Conservation (phyloP, 1,140 invertebrate species). For the Pachypsylla venusta region DNA sequence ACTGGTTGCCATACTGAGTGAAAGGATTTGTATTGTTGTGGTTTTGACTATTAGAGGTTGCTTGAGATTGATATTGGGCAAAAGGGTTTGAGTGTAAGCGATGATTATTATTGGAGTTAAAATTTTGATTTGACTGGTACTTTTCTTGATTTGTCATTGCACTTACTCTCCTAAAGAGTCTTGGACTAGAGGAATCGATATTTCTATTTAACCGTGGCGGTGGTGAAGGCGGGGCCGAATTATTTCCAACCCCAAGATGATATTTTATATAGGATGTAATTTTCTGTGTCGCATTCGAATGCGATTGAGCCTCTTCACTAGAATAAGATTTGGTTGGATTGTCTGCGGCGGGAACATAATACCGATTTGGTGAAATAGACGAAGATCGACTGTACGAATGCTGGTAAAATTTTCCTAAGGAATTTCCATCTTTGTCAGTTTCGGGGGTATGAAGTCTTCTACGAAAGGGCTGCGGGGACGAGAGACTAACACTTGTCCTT, state of each 20-base stretch:
- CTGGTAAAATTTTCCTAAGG: no score
- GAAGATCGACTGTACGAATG: constrained; percentile 20
- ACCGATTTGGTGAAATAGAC: constrained; percentile 24
- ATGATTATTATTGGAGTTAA: neutral
- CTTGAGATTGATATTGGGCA: no score
- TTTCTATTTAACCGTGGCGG: constrained; percentile 18
- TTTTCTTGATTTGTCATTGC: neutral
- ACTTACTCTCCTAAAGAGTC: constrained; percentile 12
- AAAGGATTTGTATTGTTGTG: constrained; percentile 5
- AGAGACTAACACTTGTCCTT: constrained; percentile 8
- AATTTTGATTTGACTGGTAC: neutral
- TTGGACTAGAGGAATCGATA: constrained; percentile 13
- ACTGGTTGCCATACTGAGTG: constrained; percentile 17
- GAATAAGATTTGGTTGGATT: constrained; percentile 24
- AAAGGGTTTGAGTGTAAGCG: neutral
- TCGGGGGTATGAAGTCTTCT: constrained; percentile 12
- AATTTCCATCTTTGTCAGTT: no score
- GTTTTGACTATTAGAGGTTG: neutral
- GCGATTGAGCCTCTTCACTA: constrained; percentile 23
- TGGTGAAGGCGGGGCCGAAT: constrained; percentile 25
- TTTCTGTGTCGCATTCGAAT: constrained; percentile 38
- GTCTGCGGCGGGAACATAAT: constrained; percentile 17
- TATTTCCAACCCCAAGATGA: constrained; percentile 30
- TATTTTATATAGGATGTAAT: constrained; percentile 64
- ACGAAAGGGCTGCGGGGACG: neutral